phyloP scores from a whole-genome alignment of 2,888 invertebrate species.

The Philereme vetulata region DNA sequence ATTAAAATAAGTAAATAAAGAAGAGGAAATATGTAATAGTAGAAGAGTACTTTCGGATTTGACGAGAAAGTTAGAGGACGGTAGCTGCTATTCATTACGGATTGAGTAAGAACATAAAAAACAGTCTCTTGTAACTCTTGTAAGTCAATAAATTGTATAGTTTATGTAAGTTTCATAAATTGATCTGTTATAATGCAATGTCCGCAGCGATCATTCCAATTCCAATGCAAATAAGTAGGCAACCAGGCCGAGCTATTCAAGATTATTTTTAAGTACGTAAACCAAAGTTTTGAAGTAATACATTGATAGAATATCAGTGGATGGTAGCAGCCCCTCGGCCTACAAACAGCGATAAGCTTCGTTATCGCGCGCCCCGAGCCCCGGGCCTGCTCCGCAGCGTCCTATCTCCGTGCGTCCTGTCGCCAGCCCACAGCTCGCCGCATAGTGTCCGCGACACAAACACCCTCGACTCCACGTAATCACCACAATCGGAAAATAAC shows the following conservation, averaged over 20 bases:
- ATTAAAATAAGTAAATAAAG: no score
- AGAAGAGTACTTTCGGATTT: no score
- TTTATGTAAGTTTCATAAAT: background rate
- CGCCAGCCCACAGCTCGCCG: conserved; percentile 9
- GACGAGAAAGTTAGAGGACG: no score
- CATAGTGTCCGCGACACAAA: conserved; percentile 10
- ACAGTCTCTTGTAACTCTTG: no score
- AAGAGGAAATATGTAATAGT: no score
- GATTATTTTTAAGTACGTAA: background rate
- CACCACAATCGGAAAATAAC: conserved; percentile 74
- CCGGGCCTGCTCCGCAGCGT: background rate
- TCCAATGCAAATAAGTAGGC: background rate
- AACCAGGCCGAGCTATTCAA: background rate
- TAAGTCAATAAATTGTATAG: background rate
- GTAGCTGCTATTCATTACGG: no score
- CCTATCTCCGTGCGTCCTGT: conserved; percentile 1
- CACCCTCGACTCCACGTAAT: conserved; percentile 50
- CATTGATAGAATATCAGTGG: conserved; percentile 4
- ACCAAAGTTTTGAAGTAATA: conserved; percentile 1
- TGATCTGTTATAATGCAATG: background rate
- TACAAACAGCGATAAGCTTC: conserved; percentile 26
- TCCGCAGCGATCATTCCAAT: background rate
- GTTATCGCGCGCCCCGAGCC: conserved; percentile 10
- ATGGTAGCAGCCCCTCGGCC: conserved; percentile 8
- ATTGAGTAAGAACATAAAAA: no score